Conservation (phyloP, 1,140 invertebrate genomes). For the Acyrthosiphon pisum region DNA sequence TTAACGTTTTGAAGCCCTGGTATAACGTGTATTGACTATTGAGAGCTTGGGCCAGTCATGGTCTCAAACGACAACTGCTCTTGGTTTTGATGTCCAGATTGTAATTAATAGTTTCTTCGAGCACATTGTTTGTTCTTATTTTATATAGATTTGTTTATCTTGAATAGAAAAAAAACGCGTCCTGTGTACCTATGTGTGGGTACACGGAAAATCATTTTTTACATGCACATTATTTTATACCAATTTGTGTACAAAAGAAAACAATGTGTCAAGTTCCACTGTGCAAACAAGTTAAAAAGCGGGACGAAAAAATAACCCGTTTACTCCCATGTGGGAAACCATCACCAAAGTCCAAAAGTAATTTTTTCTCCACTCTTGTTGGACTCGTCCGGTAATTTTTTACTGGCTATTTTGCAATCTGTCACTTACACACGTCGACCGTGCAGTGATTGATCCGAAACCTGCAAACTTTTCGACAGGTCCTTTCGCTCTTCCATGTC, state of each 20-base stretch:
- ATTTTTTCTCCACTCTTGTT: neutral
- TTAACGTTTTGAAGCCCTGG: too few species aligned
- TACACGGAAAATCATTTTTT: neutral
- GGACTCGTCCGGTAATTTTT: neutral
- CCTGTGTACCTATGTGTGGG: rapidly evolving
- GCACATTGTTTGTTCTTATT: neutral
- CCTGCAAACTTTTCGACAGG: neutral
- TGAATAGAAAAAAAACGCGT: neutral
- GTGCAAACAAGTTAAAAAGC: neutral
- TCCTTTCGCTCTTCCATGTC: neutral
- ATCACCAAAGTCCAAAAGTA: neutral
- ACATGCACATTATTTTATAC: neutral
- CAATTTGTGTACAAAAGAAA: neutral
- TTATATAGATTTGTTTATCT: neutral
- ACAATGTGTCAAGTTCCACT: neutral
- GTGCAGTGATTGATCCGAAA: neutral
- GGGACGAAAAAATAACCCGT: neutral
- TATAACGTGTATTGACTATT: neutral
- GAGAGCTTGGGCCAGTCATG: neutral
- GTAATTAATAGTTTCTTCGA: neutral
- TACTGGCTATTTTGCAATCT: neutral
- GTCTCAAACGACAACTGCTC: neutral
- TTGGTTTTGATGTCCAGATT: neutral
- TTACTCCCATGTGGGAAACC: neutral
- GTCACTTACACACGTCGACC: neutral